Percentiles rank a stretch among this genome's conserved stretches.
phyloP scores from a whole-genome alignment of 2,113 vertebrate species.

The Malurus melanocephalus region DNA sequence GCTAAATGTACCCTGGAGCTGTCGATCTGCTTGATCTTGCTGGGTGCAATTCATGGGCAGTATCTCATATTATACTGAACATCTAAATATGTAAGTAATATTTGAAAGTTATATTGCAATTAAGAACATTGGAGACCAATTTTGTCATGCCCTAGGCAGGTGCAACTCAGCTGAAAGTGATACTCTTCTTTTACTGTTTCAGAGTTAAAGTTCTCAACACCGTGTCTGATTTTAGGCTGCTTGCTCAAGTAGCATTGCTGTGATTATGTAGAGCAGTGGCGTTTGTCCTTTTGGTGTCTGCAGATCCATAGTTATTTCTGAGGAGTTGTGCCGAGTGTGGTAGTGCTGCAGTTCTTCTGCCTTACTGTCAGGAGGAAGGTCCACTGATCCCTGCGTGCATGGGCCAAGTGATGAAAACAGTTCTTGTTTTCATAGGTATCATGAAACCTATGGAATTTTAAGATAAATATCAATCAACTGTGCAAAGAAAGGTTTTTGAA shows the following conservation, averaged over 20 bases:
- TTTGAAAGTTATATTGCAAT: neutral
- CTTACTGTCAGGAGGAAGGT: neutral
- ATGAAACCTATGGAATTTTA: neutral
- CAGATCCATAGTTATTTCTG: neutral
- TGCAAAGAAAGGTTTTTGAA: neutral
- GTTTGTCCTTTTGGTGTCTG: neutral
- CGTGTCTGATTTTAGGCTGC: neutral
- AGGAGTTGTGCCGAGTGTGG: neutral
- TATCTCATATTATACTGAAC: neutral
- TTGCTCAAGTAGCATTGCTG: neutral
- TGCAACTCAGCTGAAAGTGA: neutral
- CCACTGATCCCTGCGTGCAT: accelerated
- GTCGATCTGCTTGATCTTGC: neutral
- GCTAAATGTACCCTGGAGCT: neutral
- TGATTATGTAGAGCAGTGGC: neutral
- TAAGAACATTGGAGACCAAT: neutral
- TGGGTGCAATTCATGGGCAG: neutral
- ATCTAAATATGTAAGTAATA: neutral
- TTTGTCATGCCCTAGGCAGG: neutral
- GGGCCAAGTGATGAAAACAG: neutral
- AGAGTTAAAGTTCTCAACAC: neutral
- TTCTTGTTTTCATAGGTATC: neutral
- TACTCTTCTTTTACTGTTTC: accelerated
- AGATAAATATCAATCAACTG: neutral
- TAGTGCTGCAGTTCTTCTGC: neutral